Evolutionary conservation across 2,113 vertebrate species (phyloP).

Genomic region (Istiophorus platypterus): DNA sequence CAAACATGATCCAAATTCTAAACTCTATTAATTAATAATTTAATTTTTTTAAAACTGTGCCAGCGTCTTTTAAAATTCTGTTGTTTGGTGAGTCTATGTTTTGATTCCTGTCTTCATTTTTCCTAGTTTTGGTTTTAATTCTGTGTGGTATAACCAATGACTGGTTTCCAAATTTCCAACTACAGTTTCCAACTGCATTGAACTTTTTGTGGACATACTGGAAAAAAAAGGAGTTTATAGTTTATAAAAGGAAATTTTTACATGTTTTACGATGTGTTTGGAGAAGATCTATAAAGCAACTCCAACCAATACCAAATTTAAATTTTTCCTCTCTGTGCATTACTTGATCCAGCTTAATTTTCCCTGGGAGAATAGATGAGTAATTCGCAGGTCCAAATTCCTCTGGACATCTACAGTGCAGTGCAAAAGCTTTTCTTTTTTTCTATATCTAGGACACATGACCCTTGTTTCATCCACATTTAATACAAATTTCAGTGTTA

Average conservation of each 20-base stretch:
- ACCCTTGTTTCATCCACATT: neutral
- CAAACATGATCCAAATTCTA: neutral
- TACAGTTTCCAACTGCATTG: no score
- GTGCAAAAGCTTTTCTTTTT: neutral
- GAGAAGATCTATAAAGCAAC: neutral
- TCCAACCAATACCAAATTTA: neutral
- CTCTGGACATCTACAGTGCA: neutral
- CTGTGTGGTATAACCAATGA: no score
- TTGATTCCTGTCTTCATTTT: no score
- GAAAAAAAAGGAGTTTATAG: neutral
- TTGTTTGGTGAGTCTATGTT: no score
- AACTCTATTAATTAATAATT: neutral
- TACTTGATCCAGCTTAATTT: neutral
- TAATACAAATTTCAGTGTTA: rapidly evolving
- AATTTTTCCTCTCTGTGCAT: neutral
- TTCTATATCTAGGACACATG: neutral
- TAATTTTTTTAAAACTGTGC: no score
- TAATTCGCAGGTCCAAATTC: neutral
- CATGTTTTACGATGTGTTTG: neutral
- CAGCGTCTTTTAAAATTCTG: no score
- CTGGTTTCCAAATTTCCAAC: no score
- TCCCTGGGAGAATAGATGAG: neutral
- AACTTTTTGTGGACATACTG: neutral
- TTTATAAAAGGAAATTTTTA: neutral
- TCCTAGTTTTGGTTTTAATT: no score